Evolutionary conservation across 2,888 invertebrate genomes (phyloP).

Genomic region (Melanotus villosus): DNA sequence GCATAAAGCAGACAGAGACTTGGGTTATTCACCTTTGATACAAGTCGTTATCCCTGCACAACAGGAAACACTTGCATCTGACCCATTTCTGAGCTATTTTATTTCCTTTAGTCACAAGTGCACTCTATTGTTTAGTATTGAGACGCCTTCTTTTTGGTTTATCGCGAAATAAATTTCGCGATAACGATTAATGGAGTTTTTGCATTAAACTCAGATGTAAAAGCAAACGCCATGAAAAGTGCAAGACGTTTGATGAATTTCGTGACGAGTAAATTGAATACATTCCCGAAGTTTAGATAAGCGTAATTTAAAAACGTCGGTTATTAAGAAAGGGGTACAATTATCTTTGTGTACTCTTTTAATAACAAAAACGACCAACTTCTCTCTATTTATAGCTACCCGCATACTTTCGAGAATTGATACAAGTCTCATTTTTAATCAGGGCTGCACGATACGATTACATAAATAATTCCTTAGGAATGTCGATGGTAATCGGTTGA

Average conservation of each 20-base stretch:
- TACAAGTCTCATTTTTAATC: conserved; percentile 20
- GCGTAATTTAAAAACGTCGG: conserved; percentile 29
- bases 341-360: conserved; percentile 33
- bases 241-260: neutral
- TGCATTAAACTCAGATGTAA: neutral
- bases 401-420: conserved; percentile 13
- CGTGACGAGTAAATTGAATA: conserved; percentile 16
- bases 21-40: conserved; percentile 57
- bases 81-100: conserved; percentile 52
- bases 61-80: conserved; percentile 56
- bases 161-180: neutral
- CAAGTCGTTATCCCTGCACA: conserved; percentile 55
- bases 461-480: conserved; percentile 15
- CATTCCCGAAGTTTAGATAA: conserved; percentile 22
- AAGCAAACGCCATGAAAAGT: neutral
- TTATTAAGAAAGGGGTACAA: conserved; percentile 25
- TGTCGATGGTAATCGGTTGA: neutral
- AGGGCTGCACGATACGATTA: conserved; percentile 15
- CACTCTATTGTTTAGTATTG: conserved; percentile 26
- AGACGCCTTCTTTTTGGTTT: conserved; percentile 23
- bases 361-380: conserved; percentile 31
- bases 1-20: conserved; percentile 36
- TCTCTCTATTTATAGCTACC: conserved; percentile 30
- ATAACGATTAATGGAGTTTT: neutral
- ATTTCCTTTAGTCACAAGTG: conserved; percentile 44